Evolutionary conservation across 2,113 vertebrate genomes (phyloP), one percentile per base, ranked within the genome.

Genomic region (Ellobius talpinus): DNA sequence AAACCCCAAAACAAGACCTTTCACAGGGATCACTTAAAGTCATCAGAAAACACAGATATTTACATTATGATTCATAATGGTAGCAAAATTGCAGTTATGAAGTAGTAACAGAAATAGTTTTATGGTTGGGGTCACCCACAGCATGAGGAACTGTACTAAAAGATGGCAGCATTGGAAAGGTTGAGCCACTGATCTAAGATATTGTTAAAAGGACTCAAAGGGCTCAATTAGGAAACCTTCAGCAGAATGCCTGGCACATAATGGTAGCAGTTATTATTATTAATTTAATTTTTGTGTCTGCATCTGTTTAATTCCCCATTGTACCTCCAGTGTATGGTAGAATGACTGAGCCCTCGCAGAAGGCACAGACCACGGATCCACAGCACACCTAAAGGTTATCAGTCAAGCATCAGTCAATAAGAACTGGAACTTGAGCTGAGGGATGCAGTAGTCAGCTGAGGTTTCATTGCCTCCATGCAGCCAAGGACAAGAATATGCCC

Each of bases 121-220:
- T n/a, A 39, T 72, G 70, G 70, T 39, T 72, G 17, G 70, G 33
- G 70, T 39, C 70, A 39, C 70, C 70, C 17, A n/a, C 36, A 19
- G 21, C 70, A n/a, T 21, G 29, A 72, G 36, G 70, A 72, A 39
- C 36, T n/a, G 70, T 21, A 72, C 19, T 21, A 72, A 21, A 72
- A 72, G 36, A 8, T 3, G 1, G 17, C 8, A 39, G 16, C 70
- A 72, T 72, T 39, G 21, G 70, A 36, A 36, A 72, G 7, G 17
- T 19, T 72, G 70, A 39, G 36, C 70, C 36, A 39, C 36, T 39
- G 8, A 8, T 72, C 19, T 73, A 42, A 63, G 42, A 23, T 50
- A 76, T 21, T 95, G 78, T 95, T 93, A 76, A 2, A 90, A 90
- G 78, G 84, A 87, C 81, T 94, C 58, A 93, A 93, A 96, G 79